Conservation (phyloP, 2,797 vertebrate genomes). For the Galaxias olidus region DNA sequence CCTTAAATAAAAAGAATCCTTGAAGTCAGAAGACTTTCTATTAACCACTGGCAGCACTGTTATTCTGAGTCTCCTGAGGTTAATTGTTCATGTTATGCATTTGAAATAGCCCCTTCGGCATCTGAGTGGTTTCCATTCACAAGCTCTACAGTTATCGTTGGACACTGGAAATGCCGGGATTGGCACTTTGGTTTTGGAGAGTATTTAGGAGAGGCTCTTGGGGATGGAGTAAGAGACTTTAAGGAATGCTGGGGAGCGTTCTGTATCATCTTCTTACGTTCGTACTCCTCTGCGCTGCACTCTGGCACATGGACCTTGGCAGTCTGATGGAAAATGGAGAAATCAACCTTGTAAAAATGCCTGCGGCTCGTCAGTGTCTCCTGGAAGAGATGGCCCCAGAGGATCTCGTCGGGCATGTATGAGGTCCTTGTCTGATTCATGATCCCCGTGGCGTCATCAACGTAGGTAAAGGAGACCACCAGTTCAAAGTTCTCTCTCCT, state of each 20-base stretch:
- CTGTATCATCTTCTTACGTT: conserved; percentile 72
- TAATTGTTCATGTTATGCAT: too few species aligned
- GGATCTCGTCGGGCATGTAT: conserved; percentile 87
- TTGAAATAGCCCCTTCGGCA: too few species aligned
- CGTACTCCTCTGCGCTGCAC: conserved; percentile 84
- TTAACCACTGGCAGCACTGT: too few species aligned
- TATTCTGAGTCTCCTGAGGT: too few species aligned
- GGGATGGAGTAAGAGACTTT: not conserved
- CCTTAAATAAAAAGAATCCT: too few species aligned
- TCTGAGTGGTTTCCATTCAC: too few species aligned
- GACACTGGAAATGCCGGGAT: too few species aligned
- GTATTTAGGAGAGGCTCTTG: not conserved
- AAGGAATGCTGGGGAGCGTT: conserved; percentile 25
- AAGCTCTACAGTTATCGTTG: too few species aligned
- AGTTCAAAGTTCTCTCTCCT: conserved; percentile 87
- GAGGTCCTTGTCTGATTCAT: conserved; percentile 94
- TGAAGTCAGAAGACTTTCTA: too few species aligned
- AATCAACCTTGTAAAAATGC: conserved; percentile 87
- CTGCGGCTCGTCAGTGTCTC: conserved; percentile 85
- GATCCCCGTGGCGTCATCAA: conserved; percentile 89
- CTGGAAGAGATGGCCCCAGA: conserved; percentile 93
- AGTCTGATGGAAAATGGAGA: conserved; percentile 87
- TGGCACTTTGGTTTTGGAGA: conserved; percentile 3
- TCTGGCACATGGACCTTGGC: conserved; percentile 84
- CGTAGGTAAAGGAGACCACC: conserved; percentile 93